Percentiles rank a stretch among this genome's conserved stretches.
phyloP scores from a whole-genome alignment of 53 echinoderm and acorn worm species.

The Temnopleurus reevesii region DNA sequence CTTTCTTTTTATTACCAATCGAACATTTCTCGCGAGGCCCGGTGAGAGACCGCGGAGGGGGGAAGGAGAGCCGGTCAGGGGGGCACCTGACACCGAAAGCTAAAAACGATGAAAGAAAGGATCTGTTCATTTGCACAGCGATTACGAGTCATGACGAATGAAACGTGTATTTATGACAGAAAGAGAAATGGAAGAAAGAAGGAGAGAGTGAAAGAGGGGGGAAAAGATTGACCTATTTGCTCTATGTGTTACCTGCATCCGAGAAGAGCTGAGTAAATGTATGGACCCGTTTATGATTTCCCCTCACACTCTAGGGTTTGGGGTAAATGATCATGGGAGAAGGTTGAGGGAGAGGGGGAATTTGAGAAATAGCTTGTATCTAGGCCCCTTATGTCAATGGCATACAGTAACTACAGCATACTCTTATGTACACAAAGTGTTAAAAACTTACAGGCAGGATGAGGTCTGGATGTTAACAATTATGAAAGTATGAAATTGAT shows the following conservation, averaged over 20 bases:
- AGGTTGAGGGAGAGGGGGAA: conserved; percentile 36
- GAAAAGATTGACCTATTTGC: conserved; percentile 54
- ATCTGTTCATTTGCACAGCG: conserved; percentile 54
- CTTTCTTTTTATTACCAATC: not conserved
- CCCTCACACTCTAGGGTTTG: not conserved
- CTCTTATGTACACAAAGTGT: conserved; percentile 41
- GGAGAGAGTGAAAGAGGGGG: not conserved
- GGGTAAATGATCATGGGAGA: conserved; percentile 17
- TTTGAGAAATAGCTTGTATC: conserved; percentile 19
- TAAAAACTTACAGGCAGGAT: not conserved
- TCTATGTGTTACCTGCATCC: not conserved
- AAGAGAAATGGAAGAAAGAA: conserved; percentile 40
- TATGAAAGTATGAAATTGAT: conserved; percentile 53
- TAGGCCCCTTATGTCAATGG: conserved; percentile 32
- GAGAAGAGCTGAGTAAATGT: conserved; percentile 39
- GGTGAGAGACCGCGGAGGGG: not conserved
- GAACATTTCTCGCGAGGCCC: conserved; percentile 37
- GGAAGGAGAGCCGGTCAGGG: not conserved
- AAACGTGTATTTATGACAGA: conserved; percentile 57
- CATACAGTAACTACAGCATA: conserved; percentile 17
- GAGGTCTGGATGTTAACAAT: not conserved
- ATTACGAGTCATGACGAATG: conserved; percentile 53
- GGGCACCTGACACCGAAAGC: conserved; percentile 49
- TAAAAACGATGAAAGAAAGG: conserved; percentile 51
- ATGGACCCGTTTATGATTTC: conserved; percentile 46